These are phyloP conservation scores for Meloidogyne hapla DNA, from an alignment of 1,140 invertebrate genomes.

Conservation along the genomic window DNA sequence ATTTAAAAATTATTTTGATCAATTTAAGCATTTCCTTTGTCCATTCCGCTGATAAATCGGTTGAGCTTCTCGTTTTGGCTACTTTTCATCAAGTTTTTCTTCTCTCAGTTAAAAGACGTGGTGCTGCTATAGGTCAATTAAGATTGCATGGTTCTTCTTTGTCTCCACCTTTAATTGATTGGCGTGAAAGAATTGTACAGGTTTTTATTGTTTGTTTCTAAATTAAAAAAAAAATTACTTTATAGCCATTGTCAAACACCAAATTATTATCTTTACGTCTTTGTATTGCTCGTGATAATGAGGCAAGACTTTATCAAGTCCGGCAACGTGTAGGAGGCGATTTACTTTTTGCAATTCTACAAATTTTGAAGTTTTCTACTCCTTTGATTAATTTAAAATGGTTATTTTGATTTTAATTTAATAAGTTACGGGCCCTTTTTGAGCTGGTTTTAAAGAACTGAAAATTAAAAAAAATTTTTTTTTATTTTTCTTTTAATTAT, in stretches of 20 bases:
- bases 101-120: constrained; percentile 15
- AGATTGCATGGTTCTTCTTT: constrained; percentile 29
- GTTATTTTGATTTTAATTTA: background rate
- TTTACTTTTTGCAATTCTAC: constrained; percentile 23
- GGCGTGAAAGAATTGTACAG: constrained; percentile 19
- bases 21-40: constrained; percentile 20
- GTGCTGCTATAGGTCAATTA: constrained; percentile 36
- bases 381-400: constrained; percentile 36
- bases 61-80: constrained; percentile 76
- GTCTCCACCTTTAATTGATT: constrained; percentile 22
- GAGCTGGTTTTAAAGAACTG: no score
- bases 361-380: constrained; percentile 13
- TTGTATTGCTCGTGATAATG: constrained; percentile 23
- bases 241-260: background rate
- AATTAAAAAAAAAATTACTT: no score
- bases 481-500: no score
- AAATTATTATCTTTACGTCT: background rate
- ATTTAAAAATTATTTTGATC: background rate
- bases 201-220: background rate
- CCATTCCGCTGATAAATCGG: constrained; percentile 13
- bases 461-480: no score
- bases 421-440: no score
- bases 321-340: constrained; percentile 7
- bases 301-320: constrained; percentile 35
- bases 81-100: constrained; percentile 78